phyloP scores from a whole-genome alignment of 2,113 vertebrate species.

The Ophiodon elongatus region DNA sequence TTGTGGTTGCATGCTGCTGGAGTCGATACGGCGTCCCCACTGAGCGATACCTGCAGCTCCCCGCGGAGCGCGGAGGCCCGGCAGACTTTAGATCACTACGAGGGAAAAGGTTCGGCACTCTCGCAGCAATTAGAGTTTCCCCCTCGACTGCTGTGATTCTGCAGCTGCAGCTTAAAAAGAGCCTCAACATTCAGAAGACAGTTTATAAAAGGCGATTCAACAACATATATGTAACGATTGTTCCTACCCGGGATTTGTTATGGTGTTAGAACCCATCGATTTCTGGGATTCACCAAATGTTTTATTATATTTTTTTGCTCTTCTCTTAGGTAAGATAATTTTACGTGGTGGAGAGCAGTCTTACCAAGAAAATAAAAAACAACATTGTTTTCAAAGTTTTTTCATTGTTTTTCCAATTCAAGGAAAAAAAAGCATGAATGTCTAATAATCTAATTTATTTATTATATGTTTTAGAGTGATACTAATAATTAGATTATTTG shows the following conservation, averaged over 20 bases:
- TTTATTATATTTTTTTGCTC: no score
- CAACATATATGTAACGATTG: neutral
- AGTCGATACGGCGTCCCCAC: constrained; percentile 48
- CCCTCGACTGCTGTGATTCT: neutral
- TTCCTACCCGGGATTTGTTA: neutral
- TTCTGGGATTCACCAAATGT: neutral
- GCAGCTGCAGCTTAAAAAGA: constrained; percentile 29
- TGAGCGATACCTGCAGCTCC: constrained; percentile 48
- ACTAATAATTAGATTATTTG: no score
- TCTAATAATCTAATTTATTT: no score
- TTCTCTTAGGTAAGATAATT: no score
- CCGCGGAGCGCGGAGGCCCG: constrained; percentile 19
- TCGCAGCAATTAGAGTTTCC: constrained; percentile 39
- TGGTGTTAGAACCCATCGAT: neutral
- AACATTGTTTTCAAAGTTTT: no score
- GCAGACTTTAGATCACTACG: constrained; percentile 39
- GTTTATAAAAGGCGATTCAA: neutral
- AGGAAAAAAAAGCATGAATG: no score
- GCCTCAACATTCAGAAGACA: constrained; percentile 3
- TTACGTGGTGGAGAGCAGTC: no score
- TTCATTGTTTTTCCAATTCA: no score
- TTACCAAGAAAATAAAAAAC: no score
- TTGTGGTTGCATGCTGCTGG: constrained; percentile 17
- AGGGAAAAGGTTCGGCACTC: constrained; percentile 33
- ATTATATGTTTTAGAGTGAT: no score